Evolutionary conservation across 1,140 invertebrate genomes (phyloP).

Genomic region (Cydia pomonella): DNA sequence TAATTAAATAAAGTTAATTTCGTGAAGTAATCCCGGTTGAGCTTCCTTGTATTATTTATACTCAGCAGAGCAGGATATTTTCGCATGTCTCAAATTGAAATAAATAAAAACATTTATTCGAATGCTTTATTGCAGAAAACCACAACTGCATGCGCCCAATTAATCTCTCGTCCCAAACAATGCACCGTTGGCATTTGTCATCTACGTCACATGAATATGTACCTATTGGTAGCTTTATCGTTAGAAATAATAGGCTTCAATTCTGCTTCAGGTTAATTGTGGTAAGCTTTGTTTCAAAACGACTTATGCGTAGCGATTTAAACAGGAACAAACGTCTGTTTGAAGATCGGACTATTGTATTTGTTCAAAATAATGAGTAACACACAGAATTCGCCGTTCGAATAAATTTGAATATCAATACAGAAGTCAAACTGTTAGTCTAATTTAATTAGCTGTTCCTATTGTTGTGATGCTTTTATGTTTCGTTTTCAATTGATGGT

Average conservation of each 20-base stretch:
- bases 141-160: not conserved
- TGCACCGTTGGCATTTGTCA: not conserved
- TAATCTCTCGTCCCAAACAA: not conserved
- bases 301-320: not conserved
- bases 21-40: too few relatives aligned
- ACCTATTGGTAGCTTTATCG: not conserved
- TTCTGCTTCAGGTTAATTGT: not conserved
- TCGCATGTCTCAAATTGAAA: not conserved
- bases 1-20: too few relatives aligned
- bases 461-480: too few relatives aligned
- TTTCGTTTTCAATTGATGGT: too few relatives aligned
- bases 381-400: too few relatives aligned
- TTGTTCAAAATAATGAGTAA: too few relatives aligned
- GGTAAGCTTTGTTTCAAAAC: not conserved
- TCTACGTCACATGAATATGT: conserved; percentile 6
- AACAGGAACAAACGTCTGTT: not conserved
- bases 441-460: too few relatives aligned
- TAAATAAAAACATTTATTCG: not conserved
- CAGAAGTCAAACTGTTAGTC: too few relatives aligned
- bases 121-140: not conserved
- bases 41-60: too few relatives aligned
- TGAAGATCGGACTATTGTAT: too few relatives aligned
- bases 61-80: too few relatives aligned
- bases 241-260: not conserved
- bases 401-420: too few relatives aligned